Evolutionary conservation across 2,113 vertebrate species (phyloP), one percentile per base, ranked within the genome.

Genomic region (Cheirogaleus medius): DNA sequence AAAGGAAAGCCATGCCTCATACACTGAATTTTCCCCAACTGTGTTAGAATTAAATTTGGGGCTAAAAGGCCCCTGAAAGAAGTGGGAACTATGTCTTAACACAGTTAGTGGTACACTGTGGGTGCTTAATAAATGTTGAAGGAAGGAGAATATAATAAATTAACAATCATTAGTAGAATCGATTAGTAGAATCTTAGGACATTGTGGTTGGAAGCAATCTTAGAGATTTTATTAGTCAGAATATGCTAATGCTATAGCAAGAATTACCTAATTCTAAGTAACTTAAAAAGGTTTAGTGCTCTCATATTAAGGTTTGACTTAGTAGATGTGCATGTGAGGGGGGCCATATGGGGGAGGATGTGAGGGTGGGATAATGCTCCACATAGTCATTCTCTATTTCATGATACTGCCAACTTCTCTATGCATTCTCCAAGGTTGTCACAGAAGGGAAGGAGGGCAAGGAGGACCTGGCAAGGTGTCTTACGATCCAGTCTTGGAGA

Each of bases 321-420:
- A 47, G 5, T 3, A 5, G 39, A 52, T 13, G 8, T 9, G 6
- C 6, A 9, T 3, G 13, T 17, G 17, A 12, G 23, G 3, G 60
- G 9, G 60, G 52, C 17, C 25, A 10, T 9, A 25, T 60, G 58
- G 58, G 58, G 23, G 58, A 6, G 25, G 9, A 54, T 18, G 39
- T 6, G 18, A 10, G 29, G 1, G 5, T n/a, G n/a, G 8, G 1
- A 3, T 42, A 23, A 12, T 14, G 17, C 7, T 42, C 29, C 9
- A 4, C 4, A 10, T 6, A 12, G 42, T 37, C 23, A 1, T 47
- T 32, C 7, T 68, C 12, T 21, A 29, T 29, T 71, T 13, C 32
- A 12, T 27, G 3, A 12, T 34, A 2, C 39, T 23, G 21, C 12
- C 6, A 0, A 20, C 14, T 13, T 74, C 37, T 42, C 6, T 11